phyloP scores from a whole-genome alignment of 35 echinoderm and acorn worm species.

The Anneissia japonica region DNA sequence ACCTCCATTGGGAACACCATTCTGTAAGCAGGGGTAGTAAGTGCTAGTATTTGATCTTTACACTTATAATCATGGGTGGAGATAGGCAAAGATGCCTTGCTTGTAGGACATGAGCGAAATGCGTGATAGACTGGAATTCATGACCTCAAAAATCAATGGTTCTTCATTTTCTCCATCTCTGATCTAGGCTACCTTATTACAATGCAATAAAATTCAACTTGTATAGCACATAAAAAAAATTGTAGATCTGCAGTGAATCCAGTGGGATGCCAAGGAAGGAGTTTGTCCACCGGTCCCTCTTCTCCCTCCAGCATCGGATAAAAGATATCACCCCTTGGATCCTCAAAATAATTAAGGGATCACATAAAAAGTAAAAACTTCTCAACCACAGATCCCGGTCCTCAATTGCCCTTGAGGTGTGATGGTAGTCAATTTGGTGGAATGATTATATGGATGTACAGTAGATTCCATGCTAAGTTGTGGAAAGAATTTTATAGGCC shows the following conservation, averaged over 20 bases:
- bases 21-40: too few species aligned
- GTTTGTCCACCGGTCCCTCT: background rate
- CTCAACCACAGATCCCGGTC: background rate
- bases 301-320: background rate
- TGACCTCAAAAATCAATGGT: background rate
- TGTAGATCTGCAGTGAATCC: background rate
- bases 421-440: too few species aligned
- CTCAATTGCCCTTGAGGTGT: background rate
- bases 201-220: background rate
- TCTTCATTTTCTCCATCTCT: background rate
- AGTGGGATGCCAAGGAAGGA: background rate
- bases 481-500: too few species aligned
- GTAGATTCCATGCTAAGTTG: too few species aligned
- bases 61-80: too few species aligned
- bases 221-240: background rate
- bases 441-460: too few species aligned
- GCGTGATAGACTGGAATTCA: too few species aligned
- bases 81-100: too few species aligned
- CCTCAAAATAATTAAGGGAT: background rate
- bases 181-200: background rate
- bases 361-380: background rate
- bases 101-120: too few species aligned
- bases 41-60: too few species aligned
- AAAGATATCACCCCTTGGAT: background rate
- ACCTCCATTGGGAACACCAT: too few species aligned